Conservation (phyloP, 1,140 invertebrate genomes). For the Drosophila teissieri region DNA sequence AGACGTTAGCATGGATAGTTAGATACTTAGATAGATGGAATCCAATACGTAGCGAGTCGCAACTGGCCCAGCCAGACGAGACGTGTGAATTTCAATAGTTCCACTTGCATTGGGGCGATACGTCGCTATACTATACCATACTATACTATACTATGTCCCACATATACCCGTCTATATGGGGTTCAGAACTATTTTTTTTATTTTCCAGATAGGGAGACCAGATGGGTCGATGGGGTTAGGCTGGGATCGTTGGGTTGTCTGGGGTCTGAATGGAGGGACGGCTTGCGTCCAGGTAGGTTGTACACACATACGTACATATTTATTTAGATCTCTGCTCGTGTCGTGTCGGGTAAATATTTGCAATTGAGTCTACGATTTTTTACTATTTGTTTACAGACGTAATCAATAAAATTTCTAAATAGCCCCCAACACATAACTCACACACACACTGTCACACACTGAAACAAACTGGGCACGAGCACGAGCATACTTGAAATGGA, state of each 20-base stretch:
- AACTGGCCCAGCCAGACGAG: slow-evolving; percentile 37
- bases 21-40: background rate
- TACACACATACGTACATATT: slow-evolving; percentile 16
- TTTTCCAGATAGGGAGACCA: slow-evolving; percentile 1
- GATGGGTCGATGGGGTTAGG: background rate
- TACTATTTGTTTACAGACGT: slow-evolving; percentile 79
- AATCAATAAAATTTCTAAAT: slow-evolving; percentile 65
- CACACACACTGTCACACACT: background rate
- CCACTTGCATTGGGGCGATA: slow-evolving; percentile 31
- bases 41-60: slow-evolving; percentile 37
- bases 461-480: background rate
- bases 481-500: slow-evolving; percentile 35
- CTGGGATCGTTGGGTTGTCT: slow-evolving; percentile 20
- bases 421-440: background rate
- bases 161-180: background rate
- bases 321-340: slow-evolving; percentile 41
- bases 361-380: slow-evolving; percentile 75
- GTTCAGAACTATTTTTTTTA: background rate
- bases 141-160: no score
- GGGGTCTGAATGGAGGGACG: slow-evolving; percentile 19
- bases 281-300: slow-evolving; percentile 7
- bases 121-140: slow-evolving; percentile 5
- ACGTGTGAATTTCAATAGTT: slow-evolving; percentile 59
- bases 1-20: slow-evolving; percentile 53
- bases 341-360: slow-evolving; percentile 76